Percentiles rank a stretch among this genome's conserved stretches.
phyloP scores from a whole-genome alignment of 2,113 vertebrate species.

The Myotis brandtii region DNA sequence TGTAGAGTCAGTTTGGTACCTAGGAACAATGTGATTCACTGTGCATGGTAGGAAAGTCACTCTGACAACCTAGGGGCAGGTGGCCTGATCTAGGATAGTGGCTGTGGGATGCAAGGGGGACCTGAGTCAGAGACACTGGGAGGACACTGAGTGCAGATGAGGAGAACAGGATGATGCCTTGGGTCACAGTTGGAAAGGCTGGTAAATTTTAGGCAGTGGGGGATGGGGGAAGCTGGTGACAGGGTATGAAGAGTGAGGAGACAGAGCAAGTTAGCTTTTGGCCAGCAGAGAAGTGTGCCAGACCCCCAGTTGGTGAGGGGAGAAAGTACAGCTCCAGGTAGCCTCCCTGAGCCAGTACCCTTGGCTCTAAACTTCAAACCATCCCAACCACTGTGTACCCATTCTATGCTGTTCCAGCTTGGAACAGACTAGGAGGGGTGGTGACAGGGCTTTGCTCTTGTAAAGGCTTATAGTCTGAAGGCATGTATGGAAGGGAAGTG shows the following conservation, averaged over 20 bases:
- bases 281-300: not conserved
- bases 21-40: too few species aligned
- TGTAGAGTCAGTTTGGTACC: not conserved
- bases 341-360: not conserved
- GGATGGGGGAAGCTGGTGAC: not conserved
- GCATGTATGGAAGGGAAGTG: not conserved
- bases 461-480: not conserved
- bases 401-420: not conserved
- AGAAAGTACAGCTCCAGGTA: not conserved
- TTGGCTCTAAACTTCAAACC: not conserved
- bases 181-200: not conserved
- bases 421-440: not conserved
- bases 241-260: not conserved
- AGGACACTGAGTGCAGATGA: not conserved
- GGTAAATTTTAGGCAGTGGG: not conserved
- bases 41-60: not conserved
- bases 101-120: not conserved
- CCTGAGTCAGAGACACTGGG: not conserved
- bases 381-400: not conserved
- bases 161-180: not conserved
- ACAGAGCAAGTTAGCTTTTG: not conserved
- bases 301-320: not conserved
- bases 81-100: not conserved
- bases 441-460: not conserved
- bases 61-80: not conserved